Conservation (phyloP, 2,113 vertebrate species). For the Rynchops niger region DNA sequence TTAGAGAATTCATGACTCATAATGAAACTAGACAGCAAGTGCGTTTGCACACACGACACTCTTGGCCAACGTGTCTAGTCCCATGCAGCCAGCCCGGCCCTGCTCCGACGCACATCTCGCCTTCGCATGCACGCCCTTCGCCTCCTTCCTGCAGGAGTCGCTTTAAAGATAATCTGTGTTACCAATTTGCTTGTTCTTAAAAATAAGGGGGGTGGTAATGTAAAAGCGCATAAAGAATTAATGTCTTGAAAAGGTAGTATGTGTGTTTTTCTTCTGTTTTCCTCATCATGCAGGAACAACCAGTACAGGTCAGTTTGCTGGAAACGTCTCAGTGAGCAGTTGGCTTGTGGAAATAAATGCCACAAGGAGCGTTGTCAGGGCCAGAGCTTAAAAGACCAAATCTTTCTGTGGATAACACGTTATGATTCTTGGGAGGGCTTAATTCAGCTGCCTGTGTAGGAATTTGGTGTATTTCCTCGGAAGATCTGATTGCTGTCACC, state of each 20-base stretch:
- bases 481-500: neutral
- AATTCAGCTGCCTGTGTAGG: neutral
- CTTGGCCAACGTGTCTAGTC: neutral
- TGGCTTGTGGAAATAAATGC: neutral
- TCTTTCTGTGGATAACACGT: neutral
- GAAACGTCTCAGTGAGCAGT: neutral
- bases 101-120: accelerated
- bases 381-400: neutral
- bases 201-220: neutral
- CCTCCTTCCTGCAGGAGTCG: neutral
- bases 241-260: neutral
- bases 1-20: neutral
- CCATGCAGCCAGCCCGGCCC: neutral
- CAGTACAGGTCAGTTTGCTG: neutral
- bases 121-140: accelerated
- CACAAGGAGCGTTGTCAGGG: neutral
- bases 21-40: constrained; percentile 29
- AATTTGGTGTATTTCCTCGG: neutral
- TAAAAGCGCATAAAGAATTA: neutral
- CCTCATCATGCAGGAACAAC: neutral
- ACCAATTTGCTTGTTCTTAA: neutral
- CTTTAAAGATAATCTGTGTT: neutral
- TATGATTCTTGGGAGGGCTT: neutral
- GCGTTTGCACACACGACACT: neutral
- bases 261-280: neutral